A percentile compares a stretch with the other conserved stretches of the same genome.
These are phyloP conservation scores for Andrena haemorrhoa DNA, from an alignment of 2,888 invertebrate species.

Conservation along the genomic window DNA sequence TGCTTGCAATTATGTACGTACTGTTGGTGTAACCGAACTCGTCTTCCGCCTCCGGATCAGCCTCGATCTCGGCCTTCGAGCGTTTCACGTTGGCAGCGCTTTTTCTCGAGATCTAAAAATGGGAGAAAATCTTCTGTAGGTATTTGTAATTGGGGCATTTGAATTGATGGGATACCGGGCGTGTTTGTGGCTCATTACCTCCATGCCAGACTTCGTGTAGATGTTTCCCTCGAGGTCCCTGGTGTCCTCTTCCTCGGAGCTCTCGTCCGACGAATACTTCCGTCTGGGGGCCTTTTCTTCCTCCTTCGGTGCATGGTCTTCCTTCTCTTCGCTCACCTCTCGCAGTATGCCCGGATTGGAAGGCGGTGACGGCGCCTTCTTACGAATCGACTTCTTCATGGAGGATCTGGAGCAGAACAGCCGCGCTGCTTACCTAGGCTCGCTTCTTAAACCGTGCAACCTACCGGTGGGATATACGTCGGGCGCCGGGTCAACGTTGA, in stretches of 20 bases:
- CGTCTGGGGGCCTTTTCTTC: conserved; percentile 76
- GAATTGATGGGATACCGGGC: no score
- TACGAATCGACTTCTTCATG: conserved; percentile 80
- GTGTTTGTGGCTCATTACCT: conserved; percentile 84
- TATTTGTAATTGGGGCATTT: neutral
- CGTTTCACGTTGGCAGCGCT: conserved; percentile 94
- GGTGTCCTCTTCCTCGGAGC: conserved; percentile 90
- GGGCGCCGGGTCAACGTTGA: no score
- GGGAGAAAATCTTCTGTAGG: neutral
- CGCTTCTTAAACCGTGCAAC: neutral
- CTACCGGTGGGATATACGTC: no score
- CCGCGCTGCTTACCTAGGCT: neutral
- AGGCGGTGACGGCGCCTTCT: conserved; percentile 80
- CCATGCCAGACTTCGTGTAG: conserved; percentile 91
- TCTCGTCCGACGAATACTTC: conserved; percentile 87
- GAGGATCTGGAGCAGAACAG: conserved; percentile 73
- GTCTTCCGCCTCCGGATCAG: conserved; percentile 95
- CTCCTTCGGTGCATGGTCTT: conserved; percentile 63
- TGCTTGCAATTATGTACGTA: conserved; percentile 86
- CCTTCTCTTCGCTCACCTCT: conserved; percentile 76
- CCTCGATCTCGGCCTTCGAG: conserved; percentile 91
- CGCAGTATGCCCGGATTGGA: conserved; percentile 82
- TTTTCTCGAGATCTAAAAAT: conserved; percentile 92
- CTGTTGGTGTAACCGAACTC: conserved; percentile 97
- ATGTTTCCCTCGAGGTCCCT: conserved; percentile 93